Evolutionary conservation across 2,888 invertebrate species (phyloP), one percentile per base, ranked within the genome.

Genomic region (Prosopocoilus inquinatus): DNA sequence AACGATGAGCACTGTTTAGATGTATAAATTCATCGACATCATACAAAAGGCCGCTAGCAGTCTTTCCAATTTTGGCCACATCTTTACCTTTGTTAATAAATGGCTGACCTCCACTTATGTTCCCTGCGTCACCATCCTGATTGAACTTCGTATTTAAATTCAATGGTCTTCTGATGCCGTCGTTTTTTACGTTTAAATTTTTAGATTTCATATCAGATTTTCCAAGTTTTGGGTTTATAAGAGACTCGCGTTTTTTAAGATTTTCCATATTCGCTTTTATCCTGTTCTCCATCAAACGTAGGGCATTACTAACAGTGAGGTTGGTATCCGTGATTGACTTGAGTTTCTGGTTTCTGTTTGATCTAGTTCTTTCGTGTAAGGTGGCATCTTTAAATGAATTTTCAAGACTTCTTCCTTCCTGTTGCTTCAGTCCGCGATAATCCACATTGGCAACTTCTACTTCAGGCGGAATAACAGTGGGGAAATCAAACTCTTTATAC

Each of bases 201-300:
- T n/a, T n/a, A n/a, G n/a, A n/a, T n/a, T n/a, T n/a, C n/a, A n/a
- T n/a, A n/a, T n/a, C n/a, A n/a, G n/a, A n/a, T n/a, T n/a, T 28
- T 28, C 20, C 20, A 28, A 7, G 20, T 28, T 28, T 28, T 28
- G 20, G 20, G 20, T 28, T 4, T 28, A 28, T 28, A 28, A 28
- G 20, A 28, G 20, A 7, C 3, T 28, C 20, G 20, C 20, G 20
- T 28, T 28, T 28, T 7, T 28, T 28, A 28, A 28, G 3, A 28
- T 48, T 48, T 5, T 48, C 16, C 35, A 48, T 35, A 12, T 48
- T 48, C 8, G 15, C 35, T 48, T 35, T 48, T 15, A 48, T 48
- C 9, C 48, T 32, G 9, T 3, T 48, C 35, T 48, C 48, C n/a
- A 44, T 44, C n/a, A 20, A 4, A 15, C 16, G 13, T 8, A 44